Base-by-base conservation (phyloP, 1,140 invertebrate species). In the Cydia amplana region DNA sequence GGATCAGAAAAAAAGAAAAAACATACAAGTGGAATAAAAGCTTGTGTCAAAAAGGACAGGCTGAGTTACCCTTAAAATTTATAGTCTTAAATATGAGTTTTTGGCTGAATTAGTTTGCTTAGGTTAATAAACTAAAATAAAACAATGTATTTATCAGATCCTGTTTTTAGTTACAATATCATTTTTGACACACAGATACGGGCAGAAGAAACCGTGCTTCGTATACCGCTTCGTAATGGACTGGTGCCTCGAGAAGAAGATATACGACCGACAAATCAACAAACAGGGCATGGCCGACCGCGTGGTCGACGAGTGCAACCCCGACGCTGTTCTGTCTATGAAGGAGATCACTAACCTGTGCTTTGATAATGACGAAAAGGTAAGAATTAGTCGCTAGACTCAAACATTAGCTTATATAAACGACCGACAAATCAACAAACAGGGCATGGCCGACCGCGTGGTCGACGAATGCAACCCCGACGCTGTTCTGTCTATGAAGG, bases 401-500 rank as follows among this genome's bases (percentile, higher is more conserved):
- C n/a, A n/a, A n/a, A n/a, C n/a, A n/a, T n/a, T n/a, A n/a, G n/a
- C n/a, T n/a, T n/a, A n/a, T n/a, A n/a, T n/a, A n/a, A n/a, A 99
- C 87, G 98, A 99, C 88, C 92, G 99, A 74, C 99, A 99, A 93
- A 98, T 99, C 70, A 98, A 98, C 84, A 99, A 99, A 86, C 98
- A 99, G 93, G 97, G 96, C 46, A 99, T 99, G 96, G 96, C 98
- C 0, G 98, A 99, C 93, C 94, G 99, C 25, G 98, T 99, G 4
- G 98, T 99, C 0, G 99, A 99, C 93, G 98, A 99, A 89, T 96
- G 98, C 81, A 99, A 99, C 93, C 98, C 99, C 0, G 98, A 99
- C 85, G 97, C 98, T 14, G 98, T 99, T 88, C 94, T 99, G 4
- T 98, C 97, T 0, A 95, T 97, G 85, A 98, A 98, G 92, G 98